Evolutionary conservation across 2,888 invertebrate genomes (phyloP).

Genomic region (Melinopterus prodromus): DNA sequence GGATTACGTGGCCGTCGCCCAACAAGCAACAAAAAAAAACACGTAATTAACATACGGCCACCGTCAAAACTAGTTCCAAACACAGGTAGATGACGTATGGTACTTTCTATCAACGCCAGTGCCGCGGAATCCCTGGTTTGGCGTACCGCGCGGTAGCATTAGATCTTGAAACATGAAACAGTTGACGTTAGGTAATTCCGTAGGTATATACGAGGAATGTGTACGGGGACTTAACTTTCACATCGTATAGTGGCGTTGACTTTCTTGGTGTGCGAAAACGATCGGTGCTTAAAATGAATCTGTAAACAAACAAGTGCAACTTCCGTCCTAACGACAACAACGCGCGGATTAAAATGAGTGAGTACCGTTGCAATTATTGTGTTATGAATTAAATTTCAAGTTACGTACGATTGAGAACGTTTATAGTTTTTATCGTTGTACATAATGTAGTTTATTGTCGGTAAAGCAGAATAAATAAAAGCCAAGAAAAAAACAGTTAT

Average conservation of each 20-base stretch:
- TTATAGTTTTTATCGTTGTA: neutral
- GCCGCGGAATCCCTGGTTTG: neutral
- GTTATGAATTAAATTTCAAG: neutral
- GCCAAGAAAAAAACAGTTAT: too few relatives aligned
- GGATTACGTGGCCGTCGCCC: neutral
- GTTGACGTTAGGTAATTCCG: neutral
- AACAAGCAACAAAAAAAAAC: neutral
- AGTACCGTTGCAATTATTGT: neutral
- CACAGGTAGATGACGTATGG: neutral
- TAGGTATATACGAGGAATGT: neutral
- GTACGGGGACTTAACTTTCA: neutral
- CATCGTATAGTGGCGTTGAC: neutral
- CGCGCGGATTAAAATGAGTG: neutral
- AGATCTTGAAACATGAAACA: neutral
- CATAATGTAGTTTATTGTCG: too few relatives aligned
- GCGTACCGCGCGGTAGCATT: neutral
- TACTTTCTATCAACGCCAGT: neutral
- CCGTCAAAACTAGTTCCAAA: neutral
- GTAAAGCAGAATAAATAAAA: too few relatives aligned
- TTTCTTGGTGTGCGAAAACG: neutral
- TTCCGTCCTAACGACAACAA: neutral
- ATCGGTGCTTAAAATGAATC: neutral
- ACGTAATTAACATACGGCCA: neutral
- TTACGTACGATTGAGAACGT: neutral
- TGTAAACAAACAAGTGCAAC: constrained; percentile 4